A percentile compares a stretch with the other conserved stretches of the same genome.
These are phyloP conservation scores for Aplochiton taeniatus DNA, from an alignment of 2,797 vertebrate genomes.

Conservation along the genomic window DNA sequence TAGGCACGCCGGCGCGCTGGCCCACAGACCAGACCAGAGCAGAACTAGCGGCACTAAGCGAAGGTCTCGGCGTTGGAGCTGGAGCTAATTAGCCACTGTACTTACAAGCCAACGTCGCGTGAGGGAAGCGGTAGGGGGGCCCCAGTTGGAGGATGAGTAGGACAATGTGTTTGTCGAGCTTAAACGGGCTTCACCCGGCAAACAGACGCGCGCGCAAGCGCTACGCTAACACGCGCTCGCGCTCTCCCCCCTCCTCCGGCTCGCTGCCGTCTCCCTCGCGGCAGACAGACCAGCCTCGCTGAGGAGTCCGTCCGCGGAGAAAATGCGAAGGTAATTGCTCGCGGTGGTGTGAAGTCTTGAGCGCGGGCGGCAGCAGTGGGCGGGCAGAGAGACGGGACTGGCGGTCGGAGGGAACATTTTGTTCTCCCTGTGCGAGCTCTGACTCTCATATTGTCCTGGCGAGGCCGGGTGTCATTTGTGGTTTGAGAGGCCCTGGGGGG, in stretches of 20 bases:
- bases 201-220: slow-evolving; percentile 70
- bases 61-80: too few relatives aligned
- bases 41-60: too few relatives aligned
- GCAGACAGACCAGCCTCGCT: slow-evolving; percentile 25
- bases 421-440: slow-evolving; percentile 66
- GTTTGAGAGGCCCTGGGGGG: slow-evolving; percentile 70
- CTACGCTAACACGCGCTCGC: slow-evolving; percentile 28
- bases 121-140: slow-evolving; percentile 24
- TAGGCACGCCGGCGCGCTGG: too few relatives aligned
- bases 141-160: slow-evolving; percentile 67
- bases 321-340: slow-evolving; percentile 72
- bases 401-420: slow-evolving; percentile 72
- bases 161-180: slow-evolving; percentile 81
- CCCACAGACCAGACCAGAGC: too few relatives aligned
- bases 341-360: slow-evolving; percentile 72
- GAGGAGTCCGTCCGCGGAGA: slow-evolving; percentile 65
- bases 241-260: too few relatives aligned
- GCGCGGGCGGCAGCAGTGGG: slow-evolving; percentile 48
- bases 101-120: slow-evolving; percentile 52
- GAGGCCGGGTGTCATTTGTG: slow-evolving; percentile 73
- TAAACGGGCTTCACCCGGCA: slow-evolving; percentile 78
- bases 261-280: too few relatives aligned
- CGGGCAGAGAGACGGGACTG: slow-evolving; percentile 39
- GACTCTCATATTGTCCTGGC: slow-evolving; percentile 68
- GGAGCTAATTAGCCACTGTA: slow-evolving; percentile 44